Base-by-base conservation (phyloP, 1,140 invertebrate genomes). In the Lineus longissimus region DNA sequence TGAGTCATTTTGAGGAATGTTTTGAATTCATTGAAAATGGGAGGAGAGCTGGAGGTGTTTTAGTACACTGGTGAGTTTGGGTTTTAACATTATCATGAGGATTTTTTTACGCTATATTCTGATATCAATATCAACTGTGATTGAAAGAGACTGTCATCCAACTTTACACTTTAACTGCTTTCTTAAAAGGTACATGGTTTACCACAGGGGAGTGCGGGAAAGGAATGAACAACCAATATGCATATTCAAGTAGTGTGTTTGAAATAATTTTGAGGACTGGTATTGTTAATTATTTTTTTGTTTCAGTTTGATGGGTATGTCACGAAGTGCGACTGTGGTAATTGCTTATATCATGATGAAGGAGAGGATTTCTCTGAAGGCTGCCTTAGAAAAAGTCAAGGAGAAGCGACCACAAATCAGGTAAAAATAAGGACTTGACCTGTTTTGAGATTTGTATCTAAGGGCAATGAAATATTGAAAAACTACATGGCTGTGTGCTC, bases 321-420 rank as follows among this genome's bases (percentile, higher is more conserved):
- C 76, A 2, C 68, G 76, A 57, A 76, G 76, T 72, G 72, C 71
- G 9, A 71, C 75, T 13, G 64, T 77, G 13, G 70, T 76, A 22
- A 66, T 71, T n/a, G 76, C 76, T 2, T 77, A 76, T 67, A 17
- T 77, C 9, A 78, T 78, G 76, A 63, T 70, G 22, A 71, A 70
- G 27, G 45, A 62, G 9, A 31, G 64, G 19, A 62, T 71, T 30
- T 54, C 29, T 55, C 65, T 63, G 47, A 64, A 66, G 2, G 65
- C 71, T 19, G 72, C 71, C n/a, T 56, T 75, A n/a, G 64, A 60
- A n/a, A 47, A 66, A 11, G 68, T 76, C 1, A 55, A 64, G 19
- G n/a, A 64, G 31, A 57, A 61, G 40, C 65, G 70, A 36, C 61
- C 61, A 31, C 17, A 57, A 15, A 64, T 66, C 27, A 47, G 19